Conservation (phyloP, 2,797 vertebrate genomes). For the Rousettus madagascariensis region DNA sequence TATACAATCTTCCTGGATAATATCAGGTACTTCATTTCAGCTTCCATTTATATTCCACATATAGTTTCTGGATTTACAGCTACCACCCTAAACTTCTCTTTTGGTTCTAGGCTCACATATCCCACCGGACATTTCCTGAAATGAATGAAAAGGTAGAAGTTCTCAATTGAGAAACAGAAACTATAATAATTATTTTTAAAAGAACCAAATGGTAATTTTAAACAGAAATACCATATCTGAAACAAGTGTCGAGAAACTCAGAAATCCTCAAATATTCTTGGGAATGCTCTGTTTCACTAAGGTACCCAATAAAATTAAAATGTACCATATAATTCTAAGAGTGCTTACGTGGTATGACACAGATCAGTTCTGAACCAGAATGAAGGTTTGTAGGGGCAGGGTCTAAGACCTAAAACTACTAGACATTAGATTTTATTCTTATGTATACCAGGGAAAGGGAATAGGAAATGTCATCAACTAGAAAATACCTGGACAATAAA, state of each 20-base stretch:
- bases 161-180: constrained; percentile 47
- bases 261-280: not conserved
- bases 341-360: not conserved
- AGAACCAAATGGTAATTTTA: not conserved
- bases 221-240: not conserved
- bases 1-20: no score
- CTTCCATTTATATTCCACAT: not conserved
- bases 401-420: not conserved
- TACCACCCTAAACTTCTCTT: not conserved
- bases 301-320: not conserved
- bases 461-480: not conserved
- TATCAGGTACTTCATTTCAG: not conserved
- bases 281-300: not conserved
- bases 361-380: not conserved
- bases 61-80: not conserved
- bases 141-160: not conserved
- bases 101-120: not conserved
- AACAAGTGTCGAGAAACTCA: not conserved
- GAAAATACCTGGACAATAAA: not conserved
- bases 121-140: not conserved
- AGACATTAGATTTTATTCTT: not conserved
- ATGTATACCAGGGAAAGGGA: not conserved
- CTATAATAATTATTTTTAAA: not conserved
- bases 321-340: not conserved
- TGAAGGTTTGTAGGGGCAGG: not conserved